A percentile compares a stretch with the other conserved stretches of the same genome.
Evolutionary conservation across 1,140 invertebrate genomes (phyloP).

Genomic region (Sarcophaga bullata): DNA sequence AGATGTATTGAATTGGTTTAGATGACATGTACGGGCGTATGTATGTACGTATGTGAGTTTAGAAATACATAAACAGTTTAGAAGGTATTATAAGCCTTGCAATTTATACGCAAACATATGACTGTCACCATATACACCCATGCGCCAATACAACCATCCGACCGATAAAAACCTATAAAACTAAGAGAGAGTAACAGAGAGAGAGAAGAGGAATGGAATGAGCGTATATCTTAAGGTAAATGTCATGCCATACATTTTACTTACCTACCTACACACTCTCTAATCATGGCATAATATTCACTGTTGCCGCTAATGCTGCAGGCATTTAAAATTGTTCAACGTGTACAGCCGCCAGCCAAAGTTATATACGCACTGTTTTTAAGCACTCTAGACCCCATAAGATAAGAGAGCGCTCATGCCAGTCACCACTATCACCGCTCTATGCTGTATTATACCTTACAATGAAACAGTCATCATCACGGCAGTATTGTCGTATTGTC

Average conservation of each 20-base stretch:
- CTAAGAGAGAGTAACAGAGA: too few species aligned
- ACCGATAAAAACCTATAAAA: neutral
- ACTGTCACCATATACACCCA: neutral
- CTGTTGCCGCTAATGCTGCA: slow-evolving; percentile 22
- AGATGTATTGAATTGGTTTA: too few species aligned
- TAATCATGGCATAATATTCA: neutral
- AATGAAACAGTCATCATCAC: slow-evolving; percentile 14
- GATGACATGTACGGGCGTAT: too few species aligned
- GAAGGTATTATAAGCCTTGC: slow-evolving; percentile 34
- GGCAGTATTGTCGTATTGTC: slow-evolving; percentile 10
- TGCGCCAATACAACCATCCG: neutral
- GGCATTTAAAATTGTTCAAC: slow-evolving; percentile 27
- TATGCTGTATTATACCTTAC: neutral
- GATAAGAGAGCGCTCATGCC: slow-evolving; percentile 1
- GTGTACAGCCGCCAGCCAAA: neutral
- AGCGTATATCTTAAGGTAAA: neutral
- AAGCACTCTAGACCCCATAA: slow-evolving; percentile 4
- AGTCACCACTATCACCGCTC: neutral
- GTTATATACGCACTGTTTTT: neutral
- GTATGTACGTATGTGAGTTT: too few species aligned
- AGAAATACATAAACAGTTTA: neutral
- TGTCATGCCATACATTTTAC: neutral
- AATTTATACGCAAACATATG: slow-evolving; percentile 40
- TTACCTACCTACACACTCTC: neutral
- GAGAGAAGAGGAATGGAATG: neutral